Base-by-base conservation (phyloP, 1,140 invertebrate species). In the silkworm (Bombyx mori) region DNA sequence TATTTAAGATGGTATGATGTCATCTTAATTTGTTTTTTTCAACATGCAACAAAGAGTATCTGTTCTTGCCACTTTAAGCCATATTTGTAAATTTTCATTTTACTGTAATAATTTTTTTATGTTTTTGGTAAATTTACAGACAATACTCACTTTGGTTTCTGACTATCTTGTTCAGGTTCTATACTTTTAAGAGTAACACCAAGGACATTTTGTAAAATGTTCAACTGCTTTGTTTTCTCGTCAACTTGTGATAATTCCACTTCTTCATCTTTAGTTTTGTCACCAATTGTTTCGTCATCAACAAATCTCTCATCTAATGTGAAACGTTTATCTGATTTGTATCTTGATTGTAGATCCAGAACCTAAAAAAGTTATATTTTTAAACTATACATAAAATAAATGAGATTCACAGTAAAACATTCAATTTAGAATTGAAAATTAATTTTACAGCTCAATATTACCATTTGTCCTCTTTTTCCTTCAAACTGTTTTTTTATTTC, bases 281-380 rank as follows among this genome's bases (percentile, higher is more conserved):
- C 70, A 48, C 70, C 54, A 46, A 61, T 46, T 44, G 60, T 56
- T 61, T 77, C 66, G 56, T 89, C 73, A 57, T 91, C 89, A 52
- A 89, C 66, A 70, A 92, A 92, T 60, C 90, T 85, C 69, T 90
- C 74, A 76, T 92, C 90, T 66, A 92, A 73, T 44, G 69, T 77
- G 75, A 92, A 92, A 69, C 91, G 77, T 74, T 89, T 87, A 70
- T 92, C 91, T 73, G 89, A 89, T 72, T 90, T 90, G 66, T 88
- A 89, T 64, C 77, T 88, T 52, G 88, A 86, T 85, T 90, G 89
- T 62, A 90, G 82, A 74, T 89, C 85, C 73, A 90, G 76, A 68
- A 90, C 78, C 89, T 90, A 61, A 63, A 63, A 51, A 58, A 48
- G 58, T 35, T 56, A 56, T 3, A 35, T 26, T 47, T 10, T 26